Evolutionary conservation across 2,888 invertebrate genomes (phyloP), one percentile per base, ranked within the genome.

Genomic region (Atherix ibis): DNA sequence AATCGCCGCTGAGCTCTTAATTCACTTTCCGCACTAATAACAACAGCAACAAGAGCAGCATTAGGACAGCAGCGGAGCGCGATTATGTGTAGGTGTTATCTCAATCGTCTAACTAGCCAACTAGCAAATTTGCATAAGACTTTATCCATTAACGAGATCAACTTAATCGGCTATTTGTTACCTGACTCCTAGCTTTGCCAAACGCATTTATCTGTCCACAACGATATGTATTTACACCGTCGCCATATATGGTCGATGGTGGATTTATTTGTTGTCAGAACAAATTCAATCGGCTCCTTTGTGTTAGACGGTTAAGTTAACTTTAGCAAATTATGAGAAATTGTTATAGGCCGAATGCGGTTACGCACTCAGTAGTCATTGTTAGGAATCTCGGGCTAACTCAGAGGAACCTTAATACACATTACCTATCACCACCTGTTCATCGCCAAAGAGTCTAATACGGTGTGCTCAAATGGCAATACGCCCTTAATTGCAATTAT

Each of bases 121-220:
- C 34, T 29, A 12, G 24, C 29, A 29, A 34, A 34, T 34, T 34
- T 34, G 29, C 34, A 34, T 34, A 34, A 9, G 26, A 27, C 8
- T 28, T 18, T 29, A 34, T 34, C 28, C 34, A 29, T 34, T 34
- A 34, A 29, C 9, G 17, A 28, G 34, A 34, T 34, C 34, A 34
- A 29, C 24, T 34, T n/a, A n/a, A n/a, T n/a, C n/a, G 34, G 34
- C 34, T 28, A 34, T 34, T 34, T 34, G 34, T 22, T 26, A n/a
- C 5, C 5, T 13, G 26, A 26, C 13, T n/a, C n/a, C 9, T 24
- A 13, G 10, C 5, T 2, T 13, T 26, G 12, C 10, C 13, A 22
- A 6, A 13, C 13, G 10, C 13, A 10, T 10, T 10, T 26, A 26
- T 26, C 13, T 10, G 5, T 26, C 5, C 12, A 3, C 5, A 10